A percentile compares a stretch with the other conserved stretches of the same genome.
phyloP scores from a whole-genome alignment of 2,113 vertebrate species.

The Python bivittatus region DNA sequence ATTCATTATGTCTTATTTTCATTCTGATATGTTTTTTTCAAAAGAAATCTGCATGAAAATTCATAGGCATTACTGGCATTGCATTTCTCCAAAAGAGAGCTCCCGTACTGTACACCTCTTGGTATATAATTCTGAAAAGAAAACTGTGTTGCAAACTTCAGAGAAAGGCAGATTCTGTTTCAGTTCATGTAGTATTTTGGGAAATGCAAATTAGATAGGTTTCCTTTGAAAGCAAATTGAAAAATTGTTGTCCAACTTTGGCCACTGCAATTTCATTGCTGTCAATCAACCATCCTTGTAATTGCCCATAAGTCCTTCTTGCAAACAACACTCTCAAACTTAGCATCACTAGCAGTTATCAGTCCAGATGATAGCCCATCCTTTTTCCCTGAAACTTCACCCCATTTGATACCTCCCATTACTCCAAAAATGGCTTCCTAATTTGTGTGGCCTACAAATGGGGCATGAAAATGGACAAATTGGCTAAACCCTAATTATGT shows the following conservation, averaged over 20 bases:
- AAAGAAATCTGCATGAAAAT: background rate
- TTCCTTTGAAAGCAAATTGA: background rate
- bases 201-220: background rate
- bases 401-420: background rate
- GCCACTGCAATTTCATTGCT: background rate
- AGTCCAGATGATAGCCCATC: background rate
- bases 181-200: background rate
- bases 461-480: background rate
- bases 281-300: background rate
- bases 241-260: background rate
- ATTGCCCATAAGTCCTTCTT: background rate
- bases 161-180: background rate
- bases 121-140: background rate
- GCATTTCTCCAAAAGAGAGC: background rate
- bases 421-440: background rate
- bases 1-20: background rate
- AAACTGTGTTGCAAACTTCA: background rate
- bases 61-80: background rate
- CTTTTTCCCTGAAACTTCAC: background rate
- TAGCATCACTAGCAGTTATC: background rate
- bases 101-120: background rate
- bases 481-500: slow-evolving; percentile 47
- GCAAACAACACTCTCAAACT: background rate
- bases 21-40: background rate
- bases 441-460: background rate